Evolutionary conservation across 2,113 vertebrate genomes (phyloP), one percentile per base, ranked within the genome.

Genomic region (Myodes glareolus): DNA sequence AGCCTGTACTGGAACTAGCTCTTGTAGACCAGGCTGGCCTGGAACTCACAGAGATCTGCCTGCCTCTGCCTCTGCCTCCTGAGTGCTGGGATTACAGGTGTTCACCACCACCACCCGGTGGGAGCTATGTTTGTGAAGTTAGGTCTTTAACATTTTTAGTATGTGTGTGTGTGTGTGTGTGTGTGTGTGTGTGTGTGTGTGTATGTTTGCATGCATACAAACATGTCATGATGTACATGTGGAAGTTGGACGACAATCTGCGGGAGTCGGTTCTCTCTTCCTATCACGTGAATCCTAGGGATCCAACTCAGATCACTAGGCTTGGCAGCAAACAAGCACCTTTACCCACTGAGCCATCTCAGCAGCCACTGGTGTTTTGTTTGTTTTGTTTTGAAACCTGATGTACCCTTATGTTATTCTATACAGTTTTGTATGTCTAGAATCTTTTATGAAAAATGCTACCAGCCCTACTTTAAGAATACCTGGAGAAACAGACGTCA

Each of bases 391-490:
- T 45, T 65, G 29, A 85, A 82, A 55, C 61, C 27, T 55, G 19
- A 19, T 39, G 19, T 55, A 39, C 19, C 61, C 36, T n/a, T 91
- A 67, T 36, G 45, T n/a, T 80, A 63, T n/a, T 85, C 25, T 81
- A 27, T 78, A 58, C 58, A 39, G 61, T 92, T 85, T n/a, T 89
- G 8, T 29, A 47, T 9, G 29, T 39, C 73, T 94, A 81, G 36
- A 86, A 70, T 87, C 75, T 31, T 45, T 90, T n/a, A 70, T 45
- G 90, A 45, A 82, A 97, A 96, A 86, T 87, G 36, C 70, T 55
- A 36, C n/a, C 73, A 63, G 11, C 27, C 61, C 14, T 55, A 86
- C 9, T 4, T 90, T 92, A 63, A 92, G 88, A 88, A 95, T 52
- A 82, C 58, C 31, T 58, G 72, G 58, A 92, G 80, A 89, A 36